These are phyloP conservation scores for Hepsetus odoe DNA, from an alignment of 2,113 vertebrate genomes.

Conservation along the genomic window DNA sequence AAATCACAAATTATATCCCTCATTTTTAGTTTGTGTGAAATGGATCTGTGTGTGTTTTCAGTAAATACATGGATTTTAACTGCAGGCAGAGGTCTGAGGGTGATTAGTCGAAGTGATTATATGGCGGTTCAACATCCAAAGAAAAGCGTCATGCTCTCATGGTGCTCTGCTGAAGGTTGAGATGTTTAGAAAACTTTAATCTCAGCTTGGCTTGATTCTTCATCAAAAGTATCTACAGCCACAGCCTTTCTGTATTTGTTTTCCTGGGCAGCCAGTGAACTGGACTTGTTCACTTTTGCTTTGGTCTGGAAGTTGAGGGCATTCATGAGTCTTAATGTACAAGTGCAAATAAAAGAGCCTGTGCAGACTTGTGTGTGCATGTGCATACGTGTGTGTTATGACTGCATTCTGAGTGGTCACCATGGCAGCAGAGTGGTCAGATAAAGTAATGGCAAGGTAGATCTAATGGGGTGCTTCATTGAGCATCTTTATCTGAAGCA, in stretches of 20 bases:
- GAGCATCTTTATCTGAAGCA: background rate
- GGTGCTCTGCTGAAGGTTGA: background rate
- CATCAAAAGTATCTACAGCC: background rate
- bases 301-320: background rate
- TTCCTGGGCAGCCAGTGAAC: background rate
- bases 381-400: background rate
- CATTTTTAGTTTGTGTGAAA: background rate
- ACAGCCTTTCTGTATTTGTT: background rate
- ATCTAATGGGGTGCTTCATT: conserved; percentile 13
- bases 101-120: conserved; percentile 6
- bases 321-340: background rate
- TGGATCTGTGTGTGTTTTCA: background rate
- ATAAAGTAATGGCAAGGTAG: background rate
- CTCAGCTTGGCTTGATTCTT: background rate
- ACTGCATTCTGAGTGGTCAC: conserved; percentile 16
- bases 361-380: background rate
- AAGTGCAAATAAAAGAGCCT: no score
- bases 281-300: background rate
- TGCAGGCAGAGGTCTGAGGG: background rate
- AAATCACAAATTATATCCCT: background rate
- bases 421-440: conserved; percentile 37
- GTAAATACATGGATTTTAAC: background rate
- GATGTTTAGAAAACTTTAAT: conserved; percentile 3
- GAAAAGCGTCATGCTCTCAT: background rate
- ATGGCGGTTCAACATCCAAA: no score